Base-by-base conservation (phyloP, 2,113 vertebrate species). In the Sardina pilchardus region DNA sequence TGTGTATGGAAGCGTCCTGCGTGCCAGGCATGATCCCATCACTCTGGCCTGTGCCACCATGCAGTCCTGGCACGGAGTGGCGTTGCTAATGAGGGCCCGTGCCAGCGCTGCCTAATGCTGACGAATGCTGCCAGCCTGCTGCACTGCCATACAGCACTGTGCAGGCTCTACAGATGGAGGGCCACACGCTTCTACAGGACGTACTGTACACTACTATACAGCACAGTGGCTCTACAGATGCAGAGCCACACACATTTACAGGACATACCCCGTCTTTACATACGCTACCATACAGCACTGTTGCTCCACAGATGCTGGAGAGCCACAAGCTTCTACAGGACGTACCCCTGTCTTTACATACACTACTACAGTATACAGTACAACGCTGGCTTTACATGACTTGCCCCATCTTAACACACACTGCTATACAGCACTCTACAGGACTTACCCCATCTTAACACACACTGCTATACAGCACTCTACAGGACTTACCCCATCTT, bases 21-120 rank as follows among this genome's bases (percentile, higher is more conserved):
- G 53, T 59, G 53, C 53, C 53, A 59, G 53, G 53, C 53, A 59
- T 71, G 63, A 17, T 78, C 12, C 71, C 30, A 78, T 78, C 30
- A 34, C 71, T 36, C 26, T 78, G 26, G 71, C 71, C 71, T 34
- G 71, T 78, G 71, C 26, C 71, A 78, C 71, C 71, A 78, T 78
- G 71, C 71, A 78, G 71, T 36, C 26, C 71, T 78, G 71, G 26
- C 26, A 34, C 71, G 39, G 19, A 78, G 26, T 39, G 3, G 4
- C 34, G 21, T 4, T 78, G 71, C 71, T 78, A 78, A 78, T 78
- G 71, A 78, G 71, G 71, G 26, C 12, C 4, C 14, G 14, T 71
- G 63, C 30, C 26, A 71, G n/a, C 30, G 14, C 30, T 16, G 34
- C 34, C 71, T 78, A 34, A 78, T 36, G 71, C 71, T 78, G 71